Percentiles rank a stretch among this genome's conserved stretches.
These are phyloP conservation scores for Oreotragus oreotragus DNA, from an alignment of 2,113 vertebrate genomes.

Conservation along the genomic window DNA sequence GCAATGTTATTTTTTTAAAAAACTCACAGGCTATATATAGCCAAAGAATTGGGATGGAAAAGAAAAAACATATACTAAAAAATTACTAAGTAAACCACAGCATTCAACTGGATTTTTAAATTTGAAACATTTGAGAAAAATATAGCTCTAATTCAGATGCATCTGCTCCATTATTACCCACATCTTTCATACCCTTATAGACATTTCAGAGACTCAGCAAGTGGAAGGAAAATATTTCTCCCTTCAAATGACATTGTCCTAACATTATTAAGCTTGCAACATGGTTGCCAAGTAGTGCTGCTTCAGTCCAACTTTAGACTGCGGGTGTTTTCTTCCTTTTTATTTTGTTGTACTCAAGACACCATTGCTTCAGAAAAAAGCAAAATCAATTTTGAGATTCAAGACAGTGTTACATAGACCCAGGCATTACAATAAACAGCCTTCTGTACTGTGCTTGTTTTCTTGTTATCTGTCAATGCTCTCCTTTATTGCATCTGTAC, in stretches of 20 bases:
- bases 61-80: not conserved
- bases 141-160: not conserved
- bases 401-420: not conserved
- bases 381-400: conserved; percentile 18
- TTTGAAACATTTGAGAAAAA: not conserved
- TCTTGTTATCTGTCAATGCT: not conserved
- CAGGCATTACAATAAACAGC: not conserved
- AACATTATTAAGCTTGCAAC: not conserved
- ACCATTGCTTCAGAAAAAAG: conserved; percentile 18
- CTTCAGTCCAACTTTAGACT: not conserved
- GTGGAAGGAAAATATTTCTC: conserved; percentile 5
- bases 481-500: not conserved
- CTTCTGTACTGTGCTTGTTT: not conserved
- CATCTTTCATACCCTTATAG: not conserved
- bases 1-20: not conserved
- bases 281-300: not conserved
- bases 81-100: not conserved
- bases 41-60: not conserved
- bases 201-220: not conserved
- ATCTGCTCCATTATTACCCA: not conserved
- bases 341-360: not conserved
- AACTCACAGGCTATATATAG: not conserved
- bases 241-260: not conserved
- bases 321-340: not conserved
- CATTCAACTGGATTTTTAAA: not conserved